Evolutionary conservation across 2,113 vertebrate genomes (phyloP).

Genomic region (Dascyllus trimaculatus): DNA sequence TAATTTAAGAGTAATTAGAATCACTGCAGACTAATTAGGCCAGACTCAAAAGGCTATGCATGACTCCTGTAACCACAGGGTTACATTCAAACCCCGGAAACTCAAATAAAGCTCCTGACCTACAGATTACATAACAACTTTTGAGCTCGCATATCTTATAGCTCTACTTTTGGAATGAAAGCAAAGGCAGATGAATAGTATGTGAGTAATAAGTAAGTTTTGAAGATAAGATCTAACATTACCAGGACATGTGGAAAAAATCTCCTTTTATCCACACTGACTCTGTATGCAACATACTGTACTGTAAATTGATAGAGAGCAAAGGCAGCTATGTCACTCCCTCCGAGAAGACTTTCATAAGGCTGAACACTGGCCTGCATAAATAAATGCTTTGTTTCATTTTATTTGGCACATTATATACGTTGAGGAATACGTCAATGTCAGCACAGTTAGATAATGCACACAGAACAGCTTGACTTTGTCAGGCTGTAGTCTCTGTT

Average conservation of each 20-base stretch:
- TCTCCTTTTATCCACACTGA: neutral
- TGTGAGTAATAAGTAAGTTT: slow-evolving; percentile 4
- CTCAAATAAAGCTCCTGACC: slow-evolving; percentile 29
- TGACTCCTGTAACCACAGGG: slow-evolving; percentile 26
- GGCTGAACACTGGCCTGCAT: slow-evolving; percentile 27
- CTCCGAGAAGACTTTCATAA: neutral
- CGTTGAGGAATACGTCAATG: slow-evolving; percentile 29
- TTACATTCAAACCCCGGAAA: slow-evolving; percentile 14
- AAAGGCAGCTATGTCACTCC: neutral
- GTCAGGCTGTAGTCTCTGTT: slow-evolving; percentile 32
- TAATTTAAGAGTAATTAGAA: neutral
- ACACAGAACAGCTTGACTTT: slow-evolving; percentile 30
- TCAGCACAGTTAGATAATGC: slow-evolving; percentile 30
- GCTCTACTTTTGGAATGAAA: slow-evolving; percentile 8
- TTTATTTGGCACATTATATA: slow-evolving; percentile 32
- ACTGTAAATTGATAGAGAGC: neutral
- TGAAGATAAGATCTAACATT: slow-evolving; percentile 39
- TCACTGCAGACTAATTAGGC: neutral
- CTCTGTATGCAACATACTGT: neutral
- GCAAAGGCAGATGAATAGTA: neutral
- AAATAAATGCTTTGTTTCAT: slow-evolving; percentile 18
- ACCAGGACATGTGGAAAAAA: slow-evolving; percentile 8
- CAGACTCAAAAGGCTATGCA: neutral
- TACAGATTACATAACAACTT: slow-evolving; percentile 39
- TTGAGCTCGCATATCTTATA: slow-evolving; percentile 42